Percentiles rank a stretch among this genome's conserved stretches.
These are phyloP conservation scores for Scomber colias DNA, from an alignment of 2,113 vertebrate genomes.

Conservation along the genomic window DNA sequence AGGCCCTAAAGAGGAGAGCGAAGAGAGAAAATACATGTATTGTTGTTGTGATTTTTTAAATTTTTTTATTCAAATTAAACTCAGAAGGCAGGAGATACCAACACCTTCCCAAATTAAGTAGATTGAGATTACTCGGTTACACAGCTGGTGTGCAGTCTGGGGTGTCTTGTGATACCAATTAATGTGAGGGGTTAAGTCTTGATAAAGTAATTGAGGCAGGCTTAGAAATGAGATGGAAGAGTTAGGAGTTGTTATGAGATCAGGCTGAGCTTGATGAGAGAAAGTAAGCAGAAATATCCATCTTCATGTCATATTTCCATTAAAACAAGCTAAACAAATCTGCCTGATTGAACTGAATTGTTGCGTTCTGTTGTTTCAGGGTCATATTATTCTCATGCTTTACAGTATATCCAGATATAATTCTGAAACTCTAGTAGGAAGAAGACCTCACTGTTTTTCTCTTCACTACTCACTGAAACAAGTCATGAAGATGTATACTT, in stretches of 20 bases:
- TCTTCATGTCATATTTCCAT: not conserved
- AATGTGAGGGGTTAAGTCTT: constrained; percentile 64
- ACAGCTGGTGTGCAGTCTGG: constrained; percentile 73
- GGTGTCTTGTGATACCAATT: constrained; percentile 72
- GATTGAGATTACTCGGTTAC: constrained; percentile 68
- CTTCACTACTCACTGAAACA: not conserved
- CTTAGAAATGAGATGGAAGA: constrained; percentile 50
- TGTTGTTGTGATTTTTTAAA: constrained; percentile 53
- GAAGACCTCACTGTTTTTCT: not conserved
- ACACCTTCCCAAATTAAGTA: constrained; percentile 74
- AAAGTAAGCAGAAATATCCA: constrained; percentile 13
- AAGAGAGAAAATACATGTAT: constrained; percentile 70
- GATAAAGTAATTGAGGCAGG: constrained; percentile 68
- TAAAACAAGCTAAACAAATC: not conserved
- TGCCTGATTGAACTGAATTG: not conserved
- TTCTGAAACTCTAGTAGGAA: not conserved
- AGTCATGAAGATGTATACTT: not conserved
- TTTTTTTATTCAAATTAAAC: constrained; percentile 62
- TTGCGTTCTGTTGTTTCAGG: not conserved
- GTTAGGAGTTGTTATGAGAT: constrained; percentile 38
- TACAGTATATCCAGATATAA: not conserved
- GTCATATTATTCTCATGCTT: constrained; percentile 20
- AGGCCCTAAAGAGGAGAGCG: constrained; percentile 66
- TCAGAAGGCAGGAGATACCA: constrained; percentile 67
- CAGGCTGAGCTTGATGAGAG: constrained; percentile 12